Evolutionary conservation across 1,140 invertebrate genomes (phyloP).

Genomic region (Octopus bimaculoides): DNA sequence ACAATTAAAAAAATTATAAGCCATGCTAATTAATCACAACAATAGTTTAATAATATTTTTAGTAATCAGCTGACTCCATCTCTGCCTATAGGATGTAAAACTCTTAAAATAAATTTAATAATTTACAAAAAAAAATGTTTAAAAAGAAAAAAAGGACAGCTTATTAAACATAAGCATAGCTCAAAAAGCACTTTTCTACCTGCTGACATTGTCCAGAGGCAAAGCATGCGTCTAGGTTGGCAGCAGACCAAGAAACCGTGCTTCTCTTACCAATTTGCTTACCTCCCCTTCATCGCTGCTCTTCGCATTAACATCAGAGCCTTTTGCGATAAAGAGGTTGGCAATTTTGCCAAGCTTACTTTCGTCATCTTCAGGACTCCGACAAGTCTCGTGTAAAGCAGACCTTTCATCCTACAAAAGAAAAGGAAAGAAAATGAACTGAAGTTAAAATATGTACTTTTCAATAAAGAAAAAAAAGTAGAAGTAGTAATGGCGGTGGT

Average conservation of each 20-base stretch:
- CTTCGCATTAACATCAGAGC: constrained; percentile 50
- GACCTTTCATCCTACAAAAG: constrained; percentile 48
- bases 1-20: too few species aligned
- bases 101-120: too few species aligned
- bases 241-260: background rate
- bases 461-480: too few species aligned
- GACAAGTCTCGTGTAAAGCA: constrained; percentile 52
- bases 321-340: constrained; percentile 43
- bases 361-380: constrained; percentile 42
- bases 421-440: too few species aligned
- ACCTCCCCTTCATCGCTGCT: constrained; percentile 52
- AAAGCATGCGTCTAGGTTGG: background rate
- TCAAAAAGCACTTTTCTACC: background rate
- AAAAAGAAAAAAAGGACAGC: too few species aligned
- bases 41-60: too few species aligned
- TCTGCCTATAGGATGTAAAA: too few species aligned
- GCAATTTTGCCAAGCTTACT: constrained; percentile 45
- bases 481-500: too few species aligned
- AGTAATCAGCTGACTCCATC: too few species aligned
- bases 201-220: background rate
- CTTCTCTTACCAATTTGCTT: constrained; percentile 14
- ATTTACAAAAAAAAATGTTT: too few species aligned
- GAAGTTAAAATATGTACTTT: too few species aligned
- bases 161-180: background rate
- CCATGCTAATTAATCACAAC: too few species aligned